Base-by-base conservation (phyloP, 2,888 invertebrate species). In the Apotomis turbidana region DNA sequence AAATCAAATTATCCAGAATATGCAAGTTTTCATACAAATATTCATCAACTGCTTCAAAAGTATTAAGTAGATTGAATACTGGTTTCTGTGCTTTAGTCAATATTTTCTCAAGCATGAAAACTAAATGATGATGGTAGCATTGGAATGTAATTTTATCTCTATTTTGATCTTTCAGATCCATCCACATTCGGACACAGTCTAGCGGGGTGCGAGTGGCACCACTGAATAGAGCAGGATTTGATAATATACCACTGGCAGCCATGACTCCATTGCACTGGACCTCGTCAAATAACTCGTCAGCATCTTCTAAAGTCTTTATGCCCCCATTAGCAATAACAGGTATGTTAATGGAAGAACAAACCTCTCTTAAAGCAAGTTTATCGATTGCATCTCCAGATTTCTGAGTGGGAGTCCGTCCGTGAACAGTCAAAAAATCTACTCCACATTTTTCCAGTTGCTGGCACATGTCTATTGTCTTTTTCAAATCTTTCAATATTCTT, bases 301-400 rank as follows among this genome's bases (percentile, higher is more conserved):
- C 97, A 86, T 97, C 97, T n/a, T 94, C 85, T 73, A 97, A 89
- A 61, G 94, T 95, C 80, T 95, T 96, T 0, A 98, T 94, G 80
- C 98, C 98, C 52, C 99, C 99, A 93, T 99, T 99, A 0, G 97
- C 98, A 77, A 99, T 95, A 0, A 99, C 93, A 0, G 99, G 99
- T 77, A 99, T 91, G 54, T 87, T 85, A n/a, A 98, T 87, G 76
- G 94, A 95, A 67, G 96, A 94, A 78, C 95, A 96, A 12, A 98
- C 95, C 57, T 95, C 90, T 80, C 94, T 94, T 72, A 99, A 94
- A 41, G 96, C 95, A 13, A 95, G 94, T 41, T 95, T 82, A 87
- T 98, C 95, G 10, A 97, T 95, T 66, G 95, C 94, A 69, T 96
- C 96, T 68, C 96, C 96, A 80, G 95, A 94, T 87, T 97, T 95